phyloP scores from a whole-genome alignment of 2,113 vertebrate species.

The Ictidomys tridecemlineatus region DNA sequence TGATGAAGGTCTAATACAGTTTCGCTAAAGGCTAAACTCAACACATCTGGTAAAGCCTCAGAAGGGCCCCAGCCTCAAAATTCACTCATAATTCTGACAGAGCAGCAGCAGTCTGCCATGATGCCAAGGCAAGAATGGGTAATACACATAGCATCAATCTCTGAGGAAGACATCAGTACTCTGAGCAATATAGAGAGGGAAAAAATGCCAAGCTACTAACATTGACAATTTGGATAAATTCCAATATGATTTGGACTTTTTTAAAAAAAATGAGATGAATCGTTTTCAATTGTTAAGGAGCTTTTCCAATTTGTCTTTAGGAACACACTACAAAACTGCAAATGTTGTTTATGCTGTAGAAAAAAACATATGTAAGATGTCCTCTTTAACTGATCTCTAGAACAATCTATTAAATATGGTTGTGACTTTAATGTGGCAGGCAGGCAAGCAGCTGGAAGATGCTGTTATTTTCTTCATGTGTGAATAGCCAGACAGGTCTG shows the following conservation, averaged over 20 bases:
- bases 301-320: neutral
- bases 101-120: neutral
- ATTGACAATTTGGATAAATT: neutral
- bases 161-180: neutral
- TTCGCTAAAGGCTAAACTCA: constrained; percentile 69
- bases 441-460: neutral
- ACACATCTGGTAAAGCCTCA: constrained; percentile 67
- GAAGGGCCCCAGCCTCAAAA: constrained; percentile 56
- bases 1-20: constrained; percentile 73
- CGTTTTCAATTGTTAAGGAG: neutral
- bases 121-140: neutral
- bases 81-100: constrained; percentile 2
- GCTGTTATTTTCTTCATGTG: neutral
- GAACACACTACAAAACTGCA: neutral
- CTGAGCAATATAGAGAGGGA: neutral
- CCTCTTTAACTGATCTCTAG: constrained; percentile 8
- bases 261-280: neutral
- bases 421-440: neutral
- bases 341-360: neutral
- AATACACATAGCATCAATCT: neutral
- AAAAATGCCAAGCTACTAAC: neutral
- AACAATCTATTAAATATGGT: constrained; percentile 48
- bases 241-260: neutral
- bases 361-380: neutral
- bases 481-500: neutral